phyloP scores from a whole-genome alignment of 2,797 vertebrate species.

The Loriculus beryllinus region DNA sequence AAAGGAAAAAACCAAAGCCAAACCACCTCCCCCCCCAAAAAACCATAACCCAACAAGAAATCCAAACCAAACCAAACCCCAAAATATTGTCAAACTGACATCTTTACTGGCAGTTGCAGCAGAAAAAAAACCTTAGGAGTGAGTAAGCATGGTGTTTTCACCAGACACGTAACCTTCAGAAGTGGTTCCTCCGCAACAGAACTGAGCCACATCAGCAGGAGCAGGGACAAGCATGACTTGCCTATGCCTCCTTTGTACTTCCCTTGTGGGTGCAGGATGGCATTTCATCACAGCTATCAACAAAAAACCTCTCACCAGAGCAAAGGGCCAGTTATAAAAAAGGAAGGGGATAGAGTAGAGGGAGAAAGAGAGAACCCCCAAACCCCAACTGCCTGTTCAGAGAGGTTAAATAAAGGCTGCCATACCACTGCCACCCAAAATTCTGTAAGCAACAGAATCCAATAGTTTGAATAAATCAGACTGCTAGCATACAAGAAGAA shows the following conservation, averaged over 20 bases:
- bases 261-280: rapidly evolving
- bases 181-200: background rate
- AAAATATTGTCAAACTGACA: background rate
- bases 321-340: background rate
- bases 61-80: background rate
- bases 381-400: background rate
- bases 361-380: background rate
- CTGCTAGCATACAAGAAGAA: background rate
- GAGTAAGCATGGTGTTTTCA: background rate
- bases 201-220: background rate
- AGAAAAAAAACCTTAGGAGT: background rate
- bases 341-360: background rate
- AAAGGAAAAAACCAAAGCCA: background rate
- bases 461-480: background rate
- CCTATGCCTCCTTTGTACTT: rapidly evolving
- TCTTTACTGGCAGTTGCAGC: background rate
- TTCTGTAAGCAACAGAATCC: background rate
- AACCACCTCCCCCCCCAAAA: background rate
- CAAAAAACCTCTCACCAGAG: background rate
- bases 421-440: background rate
- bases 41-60: background rate
- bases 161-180: background rate
- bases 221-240: background rate
- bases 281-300: rapidly evolving
- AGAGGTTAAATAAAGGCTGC: background rate